A percentile compares a stretch with the other conserved stretches of the same genome.
Evolutionary conservation across 2,797 vertebrate genomes (phyloP).

Genomic region (Scleropages formosus): DNA sequence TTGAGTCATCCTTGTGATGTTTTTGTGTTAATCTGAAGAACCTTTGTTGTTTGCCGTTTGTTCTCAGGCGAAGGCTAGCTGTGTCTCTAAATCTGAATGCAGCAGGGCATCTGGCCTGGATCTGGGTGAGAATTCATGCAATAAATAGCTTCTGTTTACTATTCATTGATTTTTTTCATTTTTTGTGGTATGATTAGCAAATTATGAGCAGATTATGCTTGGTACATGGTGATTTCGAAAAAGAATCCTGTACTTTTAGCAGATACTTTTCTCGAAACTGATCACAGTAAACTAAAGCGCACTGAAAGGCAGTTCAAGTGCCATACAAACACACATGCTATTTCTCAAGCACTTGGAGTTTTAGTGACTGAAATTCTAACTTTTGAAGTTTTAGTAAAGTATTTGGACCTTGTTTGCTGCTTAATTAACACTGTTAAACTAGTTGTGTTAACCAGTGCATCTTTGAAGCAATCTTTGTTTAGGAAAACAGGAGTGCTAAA

Average conservation of each 20-base stretch:
- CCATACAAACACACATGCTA: no score
- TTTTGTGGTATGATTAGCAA: background rate
- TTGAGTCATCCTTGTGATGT: no score
- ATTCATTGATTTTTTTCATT: background rate
- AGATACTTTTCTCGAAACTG: background rate
- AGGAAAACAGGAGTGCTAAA: conserved; percentile 5
- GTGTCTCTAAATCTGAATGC: background rate
- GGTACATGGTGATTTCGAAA: background rate
- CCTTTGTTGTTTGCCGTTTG: no score
- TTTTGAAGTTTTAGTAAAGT: background rate
- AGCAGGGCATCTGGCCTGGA: background rate
- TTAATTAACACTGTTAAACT: no score
- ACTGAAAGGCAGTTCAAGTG: no score
- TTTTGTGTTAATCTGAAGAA: no score
- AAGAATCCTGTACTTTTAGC: background rate
- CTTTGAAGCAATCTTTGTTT: no score
- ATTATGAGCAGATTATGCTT: background rate
- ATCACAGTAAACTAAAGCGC: no score
- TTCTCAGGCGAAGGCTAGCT: background rate
- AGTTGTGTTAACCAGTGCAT: background rate
- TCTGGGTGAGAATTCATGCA: conserved; percentile 16
- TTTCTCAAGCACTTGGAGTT: no score
- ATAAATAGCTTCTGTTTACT: background rate
- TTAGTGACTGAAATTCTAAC: background rate
- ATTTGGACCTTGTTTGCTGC: background rate